Conservation (phyloP, 2,888 invertebrate species). For the Erebia ligea region DNA sequence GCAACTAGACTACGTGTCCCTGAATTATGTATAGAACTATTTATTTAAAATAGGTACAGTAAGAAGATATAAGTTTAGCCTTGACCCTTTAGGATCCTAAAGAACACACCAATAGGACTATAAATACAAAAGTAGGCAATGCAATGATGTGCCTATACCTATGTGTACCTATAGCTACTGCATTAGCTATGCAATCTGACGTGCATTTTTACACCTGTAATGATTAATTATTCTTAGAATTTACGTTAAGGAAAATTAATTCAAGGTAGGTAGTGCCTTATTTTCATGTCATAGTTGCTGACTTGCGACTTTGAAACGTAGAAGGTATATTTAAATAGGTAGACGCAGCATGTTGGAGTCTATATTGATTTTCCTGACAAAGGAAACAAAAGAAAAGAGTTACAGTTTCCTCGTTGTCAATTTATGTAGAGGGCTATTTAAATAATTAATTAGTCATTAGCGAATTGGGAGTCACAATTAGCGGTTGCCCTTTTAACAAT, state of each 20-base stretch:
- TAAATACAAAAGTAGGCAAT: neutral
- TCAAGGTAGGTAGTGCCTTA: neutral
- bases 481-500: too few relatives aligned
- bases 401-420: neutral
- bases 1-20: too few relatives aligned
- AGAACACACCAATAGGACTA: neutral
- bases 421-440: neutral
- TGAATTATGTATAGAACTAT: too few relatives aligned
- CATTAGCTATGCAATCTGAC: neutral
- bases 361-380: constrained; percentile 3
- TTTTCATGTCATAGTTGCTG: neutral
- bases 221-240: neutral
- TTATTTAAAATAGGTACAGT: too few relatives aligned
- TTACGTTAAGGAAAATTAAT: constrained; percentile 10
- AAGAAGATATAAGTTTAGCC: too few relatives aligned
- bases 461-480: too few relatives aligned
- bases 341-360: neutral
- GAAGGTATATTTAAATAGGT: neutral
- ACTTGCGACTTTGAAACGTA: constrained; percentile 1
- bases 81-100: too few relatives aligned
- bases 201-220: neutral
- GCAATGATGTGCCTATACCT: neutral
- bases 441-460: too few relatives aligned
- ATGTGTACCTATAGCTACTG: neutral
- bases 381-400: constrained; percentile 3